These are phyloP conservation scores for Henricia sp. DNA, from an alignment of 53 echinoderm and acorn worm species.

Conservation along the genomic window DNA sequence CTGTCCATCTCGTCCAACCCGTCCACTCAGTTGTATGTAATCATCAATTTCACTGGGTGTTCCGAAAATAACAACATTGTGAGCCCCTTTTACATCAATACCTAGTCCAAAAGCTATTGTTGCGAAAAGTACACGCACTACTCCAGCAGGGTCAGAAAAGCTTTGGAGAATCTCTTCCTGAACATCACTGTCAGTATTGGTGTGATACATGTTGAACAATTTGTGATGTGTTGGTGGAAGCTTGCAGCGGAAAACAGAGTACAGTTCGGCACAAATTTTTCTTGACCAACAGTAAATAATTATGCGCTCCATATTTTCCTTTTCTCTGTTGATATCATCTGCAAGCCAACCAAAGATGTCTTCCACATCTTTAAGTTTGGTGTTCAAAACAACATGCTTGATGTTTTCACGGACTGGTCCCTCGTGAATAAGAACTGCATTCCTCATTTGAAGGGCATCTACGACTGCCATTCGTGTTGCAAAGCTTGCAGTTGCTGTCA, in stretches of 20 bases:
- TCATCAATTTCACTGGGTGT: constrained; percentile 9
- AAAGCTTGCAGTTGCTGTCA: background rate
- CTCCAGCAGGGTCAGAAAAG: constrained; percentile 28
- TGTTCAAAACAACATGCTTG: background rate
- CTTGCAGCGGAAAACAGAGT: background rate
- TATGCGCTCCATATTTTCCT: constrained; percentile 2
- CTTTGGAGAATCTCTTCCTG: constrained; percentile 42
- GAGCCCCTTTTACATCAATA: background rate
- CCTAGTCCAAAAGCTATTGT: too few relatives aligned
- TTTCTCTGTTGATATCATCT: background rate
- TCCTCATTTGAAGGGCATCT: background rate
- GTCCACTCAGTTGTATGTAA: constrained; percentile 51
- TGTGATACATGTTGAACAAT: constrained; percentile 66
- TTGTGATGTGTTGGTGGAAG: constrained; percentile 4
- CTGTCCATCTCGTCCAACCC: too few relatives aligned
- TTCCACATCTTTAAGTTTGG: background rate
- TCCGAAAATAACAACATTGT: background rate
- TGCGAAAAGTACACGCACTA: constrained; percentile 21
- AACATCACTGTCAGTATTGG: constrained; percentile 54
- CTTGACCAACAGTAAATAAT: constrained; percentile 57
- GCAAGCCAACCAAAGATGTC: constrained; percentile 27
- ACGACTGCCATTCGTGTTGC: background rate
- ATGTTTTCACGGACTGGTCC: background rate
- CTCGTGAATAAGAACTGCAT: background rate
- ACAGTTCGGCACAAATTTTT: constrained; percentile 5